Base-by-base conservation (phyloP, 2,113 vertebrate genomes). In the Trachemys scripta region DNA sequence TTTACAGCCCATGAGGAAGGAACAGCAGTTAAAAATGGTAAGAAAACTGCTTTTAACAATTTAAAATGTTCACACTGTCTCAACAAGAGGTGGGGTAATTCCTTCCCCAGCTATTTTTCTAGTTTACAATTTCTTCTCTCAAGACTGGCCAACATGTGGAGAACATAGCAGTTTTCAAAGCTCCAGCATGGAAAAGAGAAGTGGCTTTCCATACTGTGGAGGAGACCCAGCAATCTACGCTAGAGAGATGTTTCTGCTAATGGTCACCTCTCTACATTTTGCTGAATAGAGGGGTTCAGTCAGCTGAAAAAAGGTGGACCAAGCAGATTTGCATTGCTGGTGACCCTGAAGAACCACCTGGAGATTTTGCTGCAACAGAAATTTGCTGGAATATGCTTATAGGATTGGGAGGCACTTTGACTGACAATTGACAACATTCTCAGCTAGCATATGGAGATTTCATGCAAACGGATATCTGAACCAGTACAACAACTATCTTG, bases 401-500 rank as follows among this genome's bases (percentile, higher is more conserved):
- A 20, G 17, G 8, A 69, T 17, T n/a, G 65, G 65, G 35, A 69
- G 65, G 65, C 17, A 69, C 27, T 38, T n/a, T 69, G 35, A 69
- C 35, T 69, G 65, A 19, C n/a, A 38, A 38, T n/a, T 69, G 17
- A 69, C 35, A 69, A 38, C 16, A n/a, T 69, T 69, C 35, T 20
- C 35, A 69, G 17, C 17, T 38, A n/a, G 8, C 8, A n/a, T 38
- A 20, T 69, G 65, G 65, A n/a, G 17, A n/a, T n/a, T 69, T 69
- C 65, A 69, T n/a, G 65, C 35, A 19, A n/a, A 69, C 20, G 35
- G 35, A 69, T 69, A 69, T n/a, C 65, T 69, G 65, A 69, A 38
- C 65, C 65, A n/a, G 35, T 13, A 54, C 53, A 54, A 54, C 53
- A 90, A 84, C 95, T 96, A 90, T 82, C 90, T 92, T 89, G 47